These are phyloP conservation scores for Hyaena hyaena DNA, from an alignment of 2,113 vertebrate species.

Conservation along the genomic window DNA sequence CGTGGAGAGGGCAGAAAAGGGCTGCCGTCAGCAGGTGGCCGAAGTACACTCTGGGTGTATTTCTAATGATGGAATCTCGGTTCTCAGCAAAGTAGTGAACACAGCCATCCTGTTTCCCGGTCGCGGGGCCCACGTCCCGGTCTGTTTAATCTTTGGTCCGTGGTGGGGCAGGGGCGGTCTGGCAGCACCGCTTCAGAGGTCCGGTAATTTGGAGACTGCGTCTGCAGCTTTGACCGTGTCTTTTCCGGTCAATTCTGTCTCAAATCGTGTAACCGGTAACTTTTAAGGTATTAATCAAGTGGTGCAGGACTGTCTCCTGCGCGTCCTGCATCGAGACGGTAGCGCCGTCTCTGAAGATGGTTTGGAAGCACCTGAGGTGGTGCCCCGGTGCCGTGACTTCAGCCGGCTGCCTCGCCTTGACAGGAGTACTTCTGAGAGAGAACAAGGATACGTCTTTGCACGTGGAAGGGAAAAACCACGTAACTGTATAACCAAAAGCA, in stretches of 20 bases:
- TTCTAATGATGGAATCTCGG: background rate
- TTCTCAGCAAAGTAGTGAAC: background rate
- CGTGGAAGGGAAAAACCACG: background rate
- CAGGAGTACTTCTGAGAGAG: background rate
- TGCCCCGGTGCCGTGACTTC: background rate
- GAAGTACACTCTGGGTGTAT: background rate
- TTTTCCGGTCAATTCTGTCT: background rate
- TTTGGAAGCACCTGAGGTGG: background rate
- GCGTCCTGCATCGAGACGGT: background rate
- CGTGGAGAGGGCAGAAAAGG: background rate
- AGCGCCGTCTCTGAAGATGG: background rate
- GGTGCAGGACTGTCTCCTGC: background rate
- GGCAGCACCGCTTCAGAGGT: background rate
- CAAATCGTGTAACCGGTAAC: background rate
- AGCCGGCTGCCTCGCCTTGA: background rate
- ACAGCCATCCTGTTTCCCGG: background rate
- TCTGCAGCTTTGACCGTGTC: background rate
- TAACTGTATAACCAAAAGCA: background rate
- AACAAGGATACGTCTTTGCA: background rate
- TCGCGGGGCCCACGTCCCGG: background rate
- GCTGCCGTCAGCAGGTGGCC: background rate
- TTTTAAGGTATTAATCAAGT: background rate
- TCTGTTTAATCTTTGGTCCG: background rate
- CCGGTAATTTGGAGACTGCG: background rate
- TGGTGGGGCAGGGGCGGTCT: background rate